phyloP scores from a whole-genome alignment of 2,888 invertebrate genomes.

The Frankliniella fusca region DNA sequence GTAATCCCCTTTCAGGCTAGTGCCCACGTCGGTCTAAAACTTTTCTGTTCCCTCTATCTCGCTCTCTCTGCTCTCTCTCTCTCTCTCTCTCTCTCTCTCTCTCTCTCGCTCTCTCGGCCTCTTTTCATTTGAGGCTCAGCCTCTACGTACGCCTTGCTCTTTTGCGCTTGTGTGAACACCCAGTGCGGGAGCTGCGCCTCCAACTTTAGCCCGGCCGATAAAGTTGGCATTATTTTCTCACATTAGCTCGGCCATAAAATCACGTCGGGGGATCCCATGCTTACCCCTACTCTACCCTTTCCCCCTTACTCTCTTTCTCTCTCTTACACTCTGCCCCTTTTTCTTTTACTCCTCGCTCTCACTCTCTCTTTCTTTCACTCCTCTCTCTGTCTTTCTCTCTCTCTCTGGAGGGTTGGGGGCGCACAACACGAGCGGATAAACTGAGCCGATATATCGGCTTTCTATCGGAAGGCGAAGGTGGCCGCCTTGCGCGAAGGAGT shows the following conservation, averaged over 20 bases:
- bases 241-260: neutral
- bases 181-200: neutral
- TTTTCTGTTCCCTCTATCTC: neutral
- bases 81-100: neutral
- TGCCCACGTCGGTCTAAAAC: neutral
- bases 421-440: neutral
- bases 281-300: neutral
- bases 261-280: neutral
- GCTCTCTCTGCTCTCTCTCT: neutral
- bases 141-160: neutral
- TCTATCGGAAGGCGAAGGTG: neutral
- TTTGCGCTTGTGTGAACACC: neutral
- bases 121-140: neutral
- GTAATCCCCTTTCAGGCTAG: no score
- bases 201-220: neutral
- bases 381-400: neutral
- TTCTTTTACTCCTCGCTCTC: no score
- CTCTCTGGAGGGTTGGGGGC: neutral
- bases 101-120: neutral
- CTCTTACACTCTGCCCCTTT: neutral
- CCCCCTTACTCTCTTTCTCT: neutral
- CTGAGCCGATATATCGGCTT: neutral
- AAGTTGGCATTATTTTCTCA: neutral
- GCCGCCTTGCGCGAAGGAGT: neutral
- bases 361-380: neutral